A percentile compares a stretch with the other conserved stretches of the same genome.
Evolutionary conservation across 2,797 vertebrate species (phyloP).

Genomic region (Okamejei kenojei): DNA sequence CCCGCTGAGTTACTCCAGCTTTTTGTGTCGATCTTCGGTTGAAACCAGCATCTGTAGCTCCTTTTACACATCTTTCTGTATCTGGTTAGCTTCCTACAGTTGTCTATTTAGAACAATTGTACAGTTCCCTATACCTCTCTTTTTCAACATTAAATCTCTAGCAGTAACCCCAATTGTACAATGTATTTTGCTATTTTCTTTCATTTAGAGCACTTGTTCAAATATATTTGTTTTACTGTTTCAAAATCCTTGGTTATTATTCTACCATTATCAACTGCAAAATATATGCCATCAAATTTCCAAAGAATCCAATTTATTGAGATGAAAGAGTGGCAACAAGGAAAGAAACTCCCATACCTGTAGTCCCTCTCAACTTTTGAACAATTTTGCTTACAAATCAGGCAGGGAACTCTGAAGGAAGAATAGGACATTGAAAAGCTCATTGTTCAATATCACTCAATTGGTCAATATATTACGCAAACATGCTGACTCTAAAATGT

Average conservation of each 20-base stretch:
- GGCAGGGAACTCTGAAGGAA: neutral
- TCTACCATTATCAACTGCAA: neutral
- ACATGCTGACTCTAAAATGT: neutral
- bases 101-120: neutral
- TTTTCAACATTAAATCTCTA: neutral
- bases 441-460: neutral
- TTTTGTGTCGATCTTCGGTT: no score
- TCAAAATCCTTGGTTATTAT: neutral
- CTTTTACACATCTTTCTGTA: neutral
- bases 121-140: neutral
- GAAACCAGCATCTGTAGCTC: no score
- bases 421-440: neutral
- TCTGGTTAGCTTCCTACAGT: neutral
- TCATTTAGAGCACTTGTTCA: no score
- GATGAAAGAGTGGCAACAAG: neutral
- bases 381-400: neutral
- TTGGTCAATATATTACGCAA: neutral
- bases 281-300: neutral
- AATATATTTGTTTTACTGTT: neutral
- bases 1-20: no score
- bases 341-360: neutral
- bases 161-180: neutral
- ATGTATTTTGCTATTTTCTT: neutral
- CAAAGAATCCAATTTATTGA: neutral
- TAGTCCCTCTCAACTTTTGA: neutral